Conservation (phyloP, 2,888 invertebrate genomes). For the Barypeithes pellucidus region DNA sequence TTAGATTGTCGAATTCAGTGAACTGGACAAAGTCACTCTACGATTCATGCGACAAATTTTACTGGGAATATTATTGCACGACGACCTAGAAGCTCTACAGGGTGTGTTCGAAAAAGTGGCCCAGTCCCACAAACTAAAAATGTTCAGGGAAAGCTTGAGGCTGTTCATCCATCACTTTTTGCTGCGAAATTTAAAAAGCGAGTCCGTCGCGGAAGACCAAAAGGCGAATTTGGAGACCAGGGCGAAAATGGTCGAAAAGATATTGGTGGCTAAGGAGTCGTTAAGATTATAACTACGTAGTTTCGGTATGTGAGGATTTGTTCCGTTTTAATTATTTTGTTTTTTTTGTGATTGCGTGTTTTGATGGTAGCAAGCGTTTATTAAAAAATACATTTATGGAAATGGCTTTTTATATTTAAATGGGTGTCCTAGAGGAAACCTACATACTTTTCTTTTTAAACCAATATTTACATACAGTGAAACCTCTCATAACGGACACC, state of each 20-base stretch:
- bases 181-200: constrained; percentile 76
- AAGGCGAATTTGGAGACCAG: constrained; percentile 73
- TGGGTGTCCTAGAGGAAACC: too few relatives aligned
- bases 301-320: too few relatives aligned
- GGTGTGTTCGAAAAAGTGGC: constrained; percentile 84
- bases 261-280: constrained; percentile 69
- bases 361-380: too few relatives aligned
- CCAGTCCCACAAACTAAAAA: constrained; percentile 81
- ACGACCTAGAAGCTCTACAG: constrained; percentile 75
- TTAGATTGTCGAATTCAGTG: constrained; percentile 89
- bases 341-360: too few relatives aligned
- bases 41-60: constrained; percentile 86
- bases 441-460: too few relatives aligned
- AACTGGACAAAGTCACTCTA: constrained; percentile 86
- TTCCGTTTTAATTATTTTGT: too few relatives aligned
- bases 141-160: constrained; percentile 87
- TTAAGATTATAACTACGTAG: constrained; percentile 20
- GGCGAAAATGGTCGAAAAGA: constrained; percentile 78
- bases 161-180: constrained; percentile 85
- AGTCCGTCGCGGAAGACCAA: constrained; percentile 70
- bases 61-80: constrained; percentile 80
- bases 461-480: too few relatives aligned
- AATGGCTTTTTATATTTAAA: too few relatives aligned
- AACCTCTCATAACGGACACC: too few relatives aligned
- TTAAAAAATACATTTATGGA: too few relatives aligned